Evolutionary conservation across 2,797 vertebrate species (phyloP).

Genomic region (Propithecus deckenii): DNA sequence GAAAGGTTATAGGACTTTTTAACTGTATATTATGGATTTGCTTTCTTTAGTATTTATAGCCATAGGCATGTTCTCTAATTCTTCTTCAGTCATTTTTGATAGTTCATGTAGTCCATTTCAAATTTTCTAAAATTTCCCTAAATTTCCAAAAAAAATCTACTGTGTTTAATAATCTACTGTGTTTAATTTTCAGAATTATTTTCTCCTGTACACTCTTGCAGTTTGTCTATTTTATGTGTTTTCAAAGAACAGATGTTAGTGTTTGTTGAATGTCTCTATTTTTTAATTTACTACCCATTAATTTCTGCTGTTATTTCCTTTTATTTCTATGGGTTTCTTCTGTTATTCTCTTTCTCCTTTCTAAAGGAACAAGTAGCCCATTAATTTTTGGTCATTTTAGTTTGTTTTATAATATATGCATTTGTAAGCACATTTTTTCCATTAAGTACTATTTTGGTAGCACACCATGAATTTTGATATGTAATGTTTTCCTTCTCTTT

Average conservation of each 20-base stretch:
- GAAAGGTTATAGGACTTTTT: neutral
- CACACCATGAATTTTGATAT: neutral
- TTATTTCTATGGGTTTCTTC: neutral
- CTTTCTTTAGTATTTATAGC: neutral
- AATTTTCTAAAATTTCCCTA: neutral
- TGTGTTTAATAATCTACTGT: neutral
- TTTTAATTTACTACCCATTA: neutral
- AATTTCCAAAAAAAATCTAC: neutral
- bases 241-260: neutral
- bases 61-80: neutral
- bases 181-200: neutral
- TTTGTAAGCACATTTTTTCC: neutral
- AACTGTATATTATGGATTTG: neutral
- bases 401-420: neutral
- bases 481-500: neutral
- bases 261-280: neutral
- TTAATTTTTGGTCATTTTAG: neutral
- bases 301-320: neutral
- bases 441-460: neutral
- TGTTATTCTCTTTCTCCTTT: neutral
- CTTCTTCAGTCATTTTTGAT: neutral
- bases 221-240: neutral
- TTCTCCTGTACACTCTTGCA: neutral
- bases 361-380: neutral
- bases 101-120: neutral